Percentiles rank a stretch among this genome's conserved stretches.
These are phyloP conservation scores for Enteromius treurensis DNA, from an alignment of 2,797 vertebrate species.

Conservation along the genomic window DNA sequence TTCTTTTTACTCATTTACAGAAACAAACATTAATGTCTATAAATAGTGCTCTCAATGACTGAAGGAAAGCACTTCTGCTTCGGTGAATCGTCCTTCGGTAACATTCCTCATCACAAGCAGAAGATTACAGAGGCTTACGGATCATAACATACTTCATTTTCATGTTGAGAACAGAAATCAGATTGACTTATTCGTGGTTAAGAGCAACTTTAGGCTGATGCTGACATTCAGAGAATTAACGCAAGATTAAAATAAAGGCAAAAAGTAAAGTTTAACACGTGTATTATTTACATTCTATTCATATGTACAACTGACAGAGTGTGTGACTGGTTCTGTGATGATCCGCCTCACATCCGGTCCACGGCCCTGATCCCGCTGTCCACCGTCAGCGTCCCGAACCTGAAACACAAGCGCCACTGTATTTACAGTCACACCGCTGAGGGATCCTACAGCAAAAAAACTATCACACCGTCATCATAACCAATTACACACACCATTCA, in stretches of 20 bases:
- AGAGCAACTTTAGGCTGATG: slow-evolving; percentile 12
- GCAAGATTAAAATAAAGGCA: neutral
- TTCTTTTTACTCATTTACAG: neutral
- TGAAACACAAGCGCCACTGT: slow-evolving; percentile 52
- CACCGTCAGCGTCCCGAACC: slow-evolving; percentile 80
- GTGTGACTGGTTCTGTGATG: neutral
- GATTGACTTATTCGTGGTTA: neutral
- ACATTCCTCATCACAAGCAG: neutral
- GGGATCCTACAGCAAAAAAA: neutral
- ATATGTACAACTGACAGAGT: slow-evolving; percentile 40
- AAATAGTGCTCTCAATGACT: neutral
- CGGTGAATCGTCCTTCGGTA: neutral
- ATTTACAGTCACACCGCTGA: neutral
- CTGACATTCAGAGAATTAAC: neutral
- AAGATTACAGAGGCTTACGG: neutral
- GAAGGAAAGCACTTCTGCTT: neutral
- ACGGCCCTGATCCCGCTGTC: slow-evolving; percentile 72
- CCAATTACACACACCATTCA: neutral
- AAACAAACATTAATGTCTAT: slow-evolving; percentile 15
- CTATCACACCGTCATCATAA: neutral
- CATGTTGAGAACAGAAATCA: neutral
- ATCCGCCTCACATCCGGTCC: slow-evolving; percentile 57
- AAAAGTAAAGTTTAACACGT: neutral
- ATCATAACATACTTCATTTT: neutral
- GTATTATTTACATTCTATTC: slow-evolving; percentile 55